Evolutionary conservation across 2,113 vertebrate species (phyloP).

Genomic region (Stomatorhinus ivindoensis): DNA sequence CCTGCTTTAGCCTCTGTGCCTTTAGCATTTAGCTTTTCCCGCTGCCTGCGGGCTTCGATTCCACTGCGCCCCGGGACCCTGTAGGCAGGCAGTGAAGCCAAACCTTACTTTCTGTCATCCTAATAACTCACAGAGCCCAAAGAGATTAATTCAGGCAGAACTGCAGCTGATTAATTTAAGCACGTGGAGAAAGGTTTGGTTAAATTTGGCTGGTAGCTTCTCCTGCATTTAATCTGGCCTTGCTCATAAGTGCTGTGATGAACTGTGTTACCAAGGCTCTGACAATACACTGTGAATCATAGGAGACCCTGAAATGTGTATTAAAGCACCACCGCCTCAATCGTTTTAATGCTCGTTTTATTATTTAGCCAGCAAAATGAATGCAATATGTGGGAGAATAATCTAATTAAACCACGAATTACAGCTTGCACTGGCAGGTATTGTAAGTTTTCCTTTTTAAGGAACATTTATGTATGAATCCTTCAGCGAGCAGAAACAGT

Average conservation of each 20-base stretch:
- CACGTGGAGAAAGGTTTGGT: conserved; percentile 31
- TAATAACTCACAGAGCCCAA: conserved; percentile 33
- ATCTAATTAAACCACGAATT: conserved; percentile 5
- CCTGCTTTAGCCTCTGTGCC: background rate
- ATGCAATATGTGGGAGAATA: conserved; percentile 29
- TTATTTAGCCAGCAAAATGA: conserved; percentile 33
- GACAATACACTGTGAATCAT: conserved; percentile 51
- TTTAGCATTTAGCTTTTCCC: background rate
- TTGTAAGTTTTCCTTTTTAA: background rate
- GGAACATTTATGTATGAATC: background rate
- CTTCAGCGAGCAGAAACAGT: background rate
- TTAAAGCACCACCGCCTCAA: conserved; percentile 49
- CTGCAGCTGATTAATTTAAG: conserved; percentile 32
- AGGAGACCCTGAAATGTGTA: conserved; percentile 49
- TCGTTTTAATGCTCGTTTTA: conserved; percentile 44
- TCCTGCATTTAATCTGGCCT: conserved; percentile 23
- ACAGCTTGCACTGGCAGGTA: background rate
- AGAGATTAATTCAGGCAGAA: conserved; percentile 38
- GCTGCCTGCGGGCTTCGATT: background rate
- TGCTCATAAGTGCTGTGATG: conserved; percentile 33
- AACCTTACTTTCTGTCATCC: conserved; percentile 26
- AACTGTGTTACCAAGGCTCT: conserved; percentile 45
- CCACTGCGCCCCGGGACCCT: background rate
- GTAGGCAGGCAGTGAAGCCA: background rate
- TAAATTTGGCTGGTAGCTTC: conserved; percentile 33